Evolutionary conservation across 2,113 vertebrate genomes (phyloP).

Genomic region (Gopherus flavomarginatus): DNA sequence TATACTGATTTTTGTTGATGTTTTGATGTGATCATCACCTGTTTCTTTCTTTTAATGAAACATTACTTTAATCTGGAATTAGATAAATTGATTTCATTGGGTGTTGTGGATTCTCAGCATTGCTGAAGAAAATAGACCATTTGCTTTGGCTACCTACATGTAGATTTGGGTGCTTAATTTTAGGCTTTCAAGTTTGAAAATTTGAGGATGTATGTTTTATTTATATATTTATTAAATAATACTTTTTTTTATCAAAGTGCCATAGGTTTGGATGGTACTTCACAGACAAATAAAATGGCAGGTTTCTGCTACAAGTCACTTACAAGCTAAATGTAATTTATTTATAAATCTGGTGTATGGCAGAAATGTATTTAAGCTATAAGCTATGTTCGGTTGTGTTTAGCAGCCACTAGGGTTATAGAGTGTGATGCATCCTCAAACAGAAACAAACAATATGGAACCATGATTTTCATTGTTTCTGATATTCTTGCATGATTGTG

Average conservation of each 20-base stretch:
- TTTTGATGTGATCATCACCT: fast-evolving
- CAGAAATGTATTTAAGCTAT: neutral
- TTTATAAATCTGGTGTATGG: neutral
- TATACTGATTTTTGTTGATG: neutral
- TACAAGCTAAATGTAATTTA: neutral
- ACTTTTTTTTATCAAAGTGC: neutral
- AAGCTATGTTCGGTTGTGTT: neutral
- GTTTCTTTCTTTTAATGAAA: neutral
- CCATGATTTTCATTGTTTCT: neutral
- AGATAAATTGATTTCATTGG: neutral
- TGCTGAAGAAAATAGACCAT: neutral
- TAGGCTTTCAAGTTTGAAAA: neutral
- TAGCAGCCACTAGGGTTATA: neutral
- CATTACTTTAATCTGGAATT: neutral
- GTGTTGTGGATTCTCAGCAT: neutral
- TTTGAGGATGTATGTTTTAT: neutral
- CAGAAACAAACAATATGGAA: neutral
- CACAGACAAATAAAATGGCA: neutral
- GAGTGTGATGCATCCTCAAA: neutral
- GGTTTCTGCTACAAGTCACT: neutral
- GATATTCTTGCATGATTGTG: neutral
- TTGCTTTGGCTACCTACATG: neutral
- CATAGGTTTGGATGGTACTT: neutral
- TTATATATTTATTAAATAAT: neutral
- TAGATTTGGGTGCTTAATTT: neutral